Evolutionary conservation across 2,888 invertebrate species (phyloP).

Genomic region (Alloscopus bannaensis): DNA sequence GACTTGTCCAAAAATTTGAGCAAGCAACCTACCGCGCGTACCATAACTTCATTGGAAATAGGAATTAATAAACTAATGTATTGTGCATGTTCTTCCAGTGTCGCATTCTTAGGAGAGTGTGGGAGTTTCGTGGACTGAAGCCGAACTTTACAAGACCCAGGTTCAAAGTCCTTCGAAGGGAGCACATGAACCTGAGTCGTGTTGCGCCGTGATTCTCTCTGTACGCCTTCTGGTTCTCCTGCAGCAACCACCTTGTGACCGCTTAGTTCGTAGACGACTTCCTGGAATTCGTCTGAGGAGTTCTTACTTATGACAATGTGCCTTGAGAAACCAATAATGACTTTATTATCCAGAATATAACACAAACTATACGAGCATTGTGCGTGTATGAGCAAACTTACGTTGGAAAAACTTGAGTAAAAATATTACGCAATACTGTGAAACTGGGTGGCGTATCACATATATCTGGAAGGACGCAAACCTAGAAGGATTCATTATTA

Average conservation of each 20-base stretch:
- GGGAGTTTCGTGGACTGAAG: slow-evolving; percentile 79
- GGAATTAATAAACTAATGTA: slow-evolving; percentile 82
- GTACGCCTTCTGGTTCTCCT: not conserved
- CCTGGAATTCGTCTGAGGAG: slow-evolving; percentile 59
- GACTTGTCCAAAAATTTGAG: slow-evolving; percentile 83
- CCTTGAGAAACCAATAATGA: slow-evolving; percentile 30
- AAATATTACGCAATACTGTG: slow-evolving; percentile 79
- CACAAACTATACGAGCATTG: not conserved
- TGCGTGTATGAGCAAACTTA: slow-evolving; percentile 74
- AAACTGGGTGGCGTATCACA: slow-evolving; percentile 82
- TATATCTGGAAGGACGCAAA: slow-evolving; percentile 83
- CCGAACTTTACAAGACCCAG: slow-evolving; percentile 79
- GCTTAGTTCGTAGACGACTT: slow-evolving; percentile 49
- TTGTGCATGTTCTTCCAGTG: slow-evolving; percentile 78
- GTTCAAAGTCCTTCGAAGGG: slow-evolving; percentile 66
- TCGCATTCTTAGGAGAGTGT: slow-evolving; percentile 78
- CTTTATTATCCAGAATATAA: no score
- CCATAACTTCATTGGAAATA: slow-evolving; percentile 80
- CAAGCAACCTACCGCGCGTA: slow-evolving; percentile 84
- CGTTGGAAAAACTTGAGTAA: slow-evolving; percentile 80
- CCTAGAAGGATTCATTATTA: slow-evolving; percentile 74
- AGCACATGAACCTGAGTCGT: slow-evolving; percentile 38
- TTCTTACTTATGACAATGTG: slow-evolving; percentile 56
- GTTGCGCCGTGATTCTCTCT: not conserved
- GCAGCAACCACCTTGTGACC: slow-evolving; percentile 33